phyloP scores from a whole-genome alignment of 1,140 invertebrate genomes.

The Bombus waltoni region DNA sequence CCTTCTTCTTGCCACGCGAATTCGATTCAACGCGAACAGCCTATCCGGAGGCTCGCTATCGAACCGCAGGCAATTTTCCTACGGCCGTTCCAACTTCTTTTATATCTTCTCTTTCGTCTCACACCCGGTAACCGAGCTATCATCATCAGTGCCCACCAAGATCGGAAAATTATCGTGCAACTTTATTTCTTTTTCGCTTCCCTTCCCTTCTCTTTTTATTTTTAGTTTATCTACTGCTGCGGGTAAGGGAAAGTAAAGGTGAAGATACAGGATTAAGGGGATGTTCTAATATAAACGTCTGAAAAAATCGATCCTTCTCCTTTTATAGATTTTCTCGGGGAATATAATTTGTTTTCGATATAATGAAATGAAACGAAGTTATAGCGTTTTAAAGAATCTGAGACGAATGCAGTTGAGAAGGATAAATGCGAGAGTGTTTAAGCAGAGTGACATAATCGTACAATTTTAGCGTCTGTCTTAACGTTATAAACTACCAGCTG shows the following conservation, averaged over 20 bases:
- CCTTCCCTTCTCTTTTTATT: background rate
- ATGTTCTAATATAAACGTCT: background rate
- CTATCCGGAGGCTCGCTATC: slow-evolving; percentile 45
- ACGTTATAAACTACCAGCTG: too few relatives aligned
- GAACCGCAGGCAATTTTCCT: slow-evolving; percentile 43
- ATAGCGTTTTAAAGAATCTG: background rate
- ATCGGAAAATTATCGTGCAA: background rate
- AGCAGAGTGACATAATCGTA: too few relatives aligned
- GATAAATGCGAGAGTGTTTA: too few relatives aligned
- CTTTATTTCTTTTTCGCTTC: background rate
- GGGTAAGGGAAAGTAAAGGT: background rate
- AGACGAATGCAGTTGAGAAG: background rate
- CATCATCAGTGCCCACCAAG: background rate
- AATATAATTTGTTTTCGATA: background rate
- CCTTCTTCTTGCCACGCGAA: slow-evolving; percentile 63
- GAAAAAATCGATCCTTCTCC: background rate
- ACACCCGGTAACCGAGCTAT: background rate
- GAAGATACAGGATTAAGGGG: background rate
- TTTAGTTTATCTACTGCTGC: background rate
- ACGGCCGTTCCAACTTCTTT: slow-evolving; percentile 35
- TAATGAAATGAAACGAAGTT: too few relatives aligned
- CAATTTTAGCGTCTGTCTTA: too few relatives aligned
- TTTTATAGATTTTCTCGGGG: background rate
- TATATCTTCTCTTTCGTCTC: background rate
- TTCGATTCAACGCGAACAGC: slow-evolving; percentile 71